These are phyloP conservation scores for Megaceryle maxima DNA, from an alignment of 2,113 vertebrate genomes.

Conservation along the genomic window DNA sequence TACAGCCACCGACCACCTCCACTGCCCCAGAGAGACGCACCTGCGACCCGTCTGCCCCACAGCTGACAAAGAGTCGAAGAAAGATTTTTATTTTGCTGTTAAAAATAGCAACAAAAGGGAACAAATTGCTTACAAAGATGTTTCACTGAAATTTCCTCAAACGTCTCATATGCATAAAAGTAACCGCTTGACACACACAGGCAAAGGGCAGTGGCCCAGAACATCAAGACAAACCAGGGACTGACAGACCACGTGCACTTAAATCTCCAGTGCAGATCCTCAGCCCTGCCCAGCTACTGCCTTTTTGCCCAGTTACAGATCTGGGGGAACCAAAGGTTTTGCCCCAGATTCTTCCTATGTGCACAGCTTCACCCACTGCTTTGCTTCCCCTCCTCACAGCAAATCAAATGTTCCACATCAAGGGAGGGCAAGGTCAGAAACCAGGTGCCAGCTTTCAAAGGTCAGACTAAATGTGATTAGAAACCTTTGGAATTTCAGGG, in stretches of 20 bases:
- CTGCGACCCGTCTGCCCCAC: background rate
- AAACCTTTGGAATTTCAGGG: background rate
- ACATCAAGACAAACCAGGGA: background rate
- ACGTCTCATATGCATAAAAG: fast-evolving
- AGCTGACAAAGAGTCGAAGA: too few species aligned
- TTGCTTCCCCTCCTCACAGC: background rate
- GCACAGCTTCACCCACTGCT: background rate
- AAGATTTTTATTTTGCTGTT: too few species aligned
- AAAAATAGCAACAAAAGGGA: background rate
- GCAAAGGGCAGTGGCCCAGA: background rate
- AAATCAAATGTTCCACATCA: background rate
- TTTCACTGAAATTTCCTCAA: background rate
- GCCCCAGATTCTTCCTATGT: fast-evolving
- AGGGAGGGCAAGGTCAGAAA: background rate
- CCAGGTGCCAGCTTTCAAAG: background rate
- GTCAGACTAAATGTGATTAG: background rate
- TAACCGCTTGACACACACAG: background rate
- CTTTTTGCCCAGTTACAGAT: too few species aligned
- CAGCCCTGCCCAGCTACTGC: background rate
- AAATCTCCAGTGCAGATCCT: background rate
- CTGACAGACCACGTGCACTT: fast-evolving
- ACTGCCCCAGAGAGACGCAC: background rate
- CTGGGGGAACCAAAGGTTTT: background rate
- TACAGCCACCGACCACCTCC: too few species aligned
- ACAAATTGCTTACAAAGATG: background rate